Percentiles rank a stretch among this genome's conserved stretches.
These are phyloP conservation scores for Oryzias celebensis DNA, from an alignment of 2,113 vertebrate species.

Conservation along the genomic window DNA sequence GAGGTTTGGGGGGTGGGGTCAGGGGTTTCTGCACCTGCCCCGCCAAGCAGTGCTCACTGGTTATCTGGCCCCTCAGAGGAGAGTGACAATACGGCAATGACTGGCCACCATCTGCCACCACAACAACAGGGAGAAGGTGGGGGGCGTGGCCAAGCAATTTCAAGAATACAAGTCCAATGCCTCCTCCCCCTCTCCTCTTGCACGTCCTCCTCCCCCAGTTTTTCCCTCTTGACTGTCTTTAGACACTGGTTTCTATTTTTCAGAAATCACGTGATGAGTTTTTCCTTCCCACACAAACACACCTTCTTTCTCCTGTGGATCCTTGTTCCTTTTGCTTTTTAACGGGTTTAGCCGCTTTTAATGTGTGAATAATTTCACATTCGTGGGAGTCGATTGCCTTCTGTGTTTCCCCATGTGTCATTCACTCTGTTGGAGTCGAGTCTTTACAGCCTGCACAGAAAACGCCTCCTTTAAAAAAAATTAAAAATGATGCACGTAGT, in stretches of 20 bases:
- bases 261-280: slow-evolving; percentile 54
- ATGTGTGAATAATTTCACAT: no score
- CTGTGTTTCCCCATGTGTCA: no score
- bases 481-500: not conserved
- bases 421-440: no score
- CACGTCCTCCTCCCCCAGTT: slow-evolving; percentile 1
- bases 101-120: slow-evolving; percentile 82
- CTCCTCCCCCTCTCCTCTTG: not conserved
- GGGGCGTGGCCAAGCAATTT: slow-evolving; percentile 53
- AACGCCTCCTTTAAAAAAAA: no score
- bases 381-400: no score
- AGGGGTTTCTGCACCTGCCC: slow-evolving; percentile 84
- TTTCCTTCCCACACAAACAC: not conserved
- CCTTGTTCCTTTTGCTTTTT: not conserved
- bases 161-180: slow-evolving; percentile 41
- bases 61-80: slow-evolving; percentile 78
- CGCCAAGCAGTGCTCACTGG: slow-evolving; percentile 75
- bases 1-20: slow-evolving; percentile 70
- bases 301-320: not conserved
- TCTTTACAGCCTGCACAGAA: no score
- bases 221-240: slow-evolving; percentile 33
- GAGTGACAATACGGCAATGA: slow-evolving; percentile 87
- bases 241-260: slow-evolving; percentile 60
- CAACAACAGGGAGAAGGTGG: slow-evolving; percentile 60
- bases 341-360: no score